Conservation (phyloP, 2,113 vertebrate species). For the Petaurus breviceps region DNA sequence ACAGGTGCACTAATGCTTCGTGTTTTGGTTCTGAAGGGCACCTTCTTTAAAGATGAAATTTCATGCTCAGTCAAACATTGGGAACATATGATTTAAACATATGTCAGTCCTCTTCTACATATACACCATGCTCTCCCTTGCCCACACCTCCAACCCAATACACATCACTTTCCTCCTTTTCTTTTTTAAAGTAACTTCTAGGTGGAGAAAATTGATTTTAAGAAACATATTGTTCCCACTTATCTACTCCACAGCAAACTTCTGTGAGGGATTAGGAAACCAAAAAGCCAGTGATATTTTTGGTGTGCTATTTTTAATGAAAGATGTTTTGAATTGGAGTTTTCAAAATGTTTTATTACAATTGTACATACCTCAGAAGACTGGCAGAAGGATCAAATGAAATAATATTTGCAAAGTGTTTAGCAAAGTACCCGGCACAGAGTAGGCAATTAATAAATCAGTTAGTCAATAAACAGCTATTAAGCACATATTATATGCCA, state of each 20-base stretch:
- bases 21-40: conserved; percentile 69
- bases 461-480: not conserved
- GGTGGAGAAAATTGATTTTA: conserved; percentile 43
- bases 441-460: not conserved
- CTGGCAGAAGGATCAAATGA: not conserved
- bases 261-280: not conserved
- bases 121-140: conserved; percentile 38
- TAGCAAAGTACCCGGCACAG: not conserved
- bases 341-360: conserved; percentile 7
- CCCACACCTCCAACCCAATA: not conserved
- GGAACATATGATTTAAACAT: conserved; percentile 79
- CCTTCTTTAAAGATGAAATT: conserved; percentile 78
- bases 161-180: not conserved
- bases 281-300: not conserved
- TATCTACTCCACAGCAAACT: conserved; percentile 18
- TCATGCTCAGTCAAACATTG: conserved; percentile 79
- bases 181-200: conserved; percentile 63
- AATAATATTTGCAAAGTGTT: not conserved
- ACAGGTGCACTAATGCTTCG: conserved; percentile 50
- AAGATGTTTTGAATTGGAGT: conserved; percentile 40
- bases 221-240: not conserved
- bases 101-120: conserved; percentile 67
- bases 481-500: not conserved
- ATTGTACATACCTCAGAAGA: not conserved
- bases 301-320: conserved; percentile 11